phyloP scores from a whole-genome alignment of 2,888 invertebrate genomes.

The Heliconius ethilla region DNA sequence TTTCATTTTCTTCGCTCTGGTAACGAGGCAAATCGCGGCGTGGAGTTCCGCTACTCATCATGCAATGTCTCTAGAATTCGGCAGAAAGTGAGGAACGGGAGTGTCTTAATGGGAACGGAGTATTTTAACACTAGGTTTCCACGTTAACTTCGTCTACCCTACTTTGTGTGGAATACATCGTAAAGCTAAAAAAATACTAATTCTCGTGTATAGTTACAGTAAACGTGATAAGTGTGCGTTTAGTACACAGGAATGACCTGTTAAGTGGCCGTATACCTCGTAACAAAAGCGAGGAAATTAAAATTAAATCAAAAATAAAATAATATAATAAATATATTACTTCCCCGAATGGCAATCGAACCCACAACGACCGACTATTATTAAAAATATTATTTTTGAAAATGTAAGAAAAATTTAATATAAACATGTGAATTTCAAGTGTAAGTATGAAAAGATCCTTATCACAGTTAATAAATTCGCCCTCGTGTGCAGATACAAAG shows the following conservation, averaged over 20 bases:
- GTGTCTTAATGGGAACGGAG: neutral
- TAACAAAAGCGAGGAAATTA: too few species aligned
- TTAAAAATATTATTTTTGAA: too few species aligned
- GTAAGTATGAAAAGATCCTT: constrained; percentile 24
- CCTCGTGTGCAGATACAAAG: constrained; percentile 37
- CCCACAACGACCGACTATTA: neutral
- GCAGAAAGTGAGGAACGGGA: too few species aligned
- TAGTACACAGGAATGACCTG: too few species aligned
- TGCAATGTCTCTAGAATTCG: neutral
- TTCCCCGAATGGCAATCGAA: too few species aligned
- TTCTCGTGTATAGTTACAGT: too few species aligned
- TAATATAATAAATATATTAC: too few species aligned
- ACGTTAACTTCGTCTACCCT: neutral
- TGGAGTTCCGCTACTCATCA: neutral
- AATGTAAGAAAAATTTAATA: neutral
- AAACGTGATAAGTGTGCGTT: too few species aligned
- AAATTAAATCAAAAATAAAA: too few species aligned
- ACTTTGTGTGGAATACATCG: neutral
- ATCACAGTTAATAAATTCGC: constrained; percentile 33
- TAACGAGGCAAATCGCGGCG: neutral
- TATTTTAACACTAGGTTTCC: neutral
- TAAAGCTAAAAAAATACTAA: neutral
- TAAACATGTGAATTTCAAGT: neutral
- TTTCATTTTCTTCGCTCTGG: neutral
- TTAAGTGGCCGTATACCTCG: too few species aligned